Base-by-base conservation (phyloP, 2,888 invertebrate species). In the Drosophila limbata region DNA sequence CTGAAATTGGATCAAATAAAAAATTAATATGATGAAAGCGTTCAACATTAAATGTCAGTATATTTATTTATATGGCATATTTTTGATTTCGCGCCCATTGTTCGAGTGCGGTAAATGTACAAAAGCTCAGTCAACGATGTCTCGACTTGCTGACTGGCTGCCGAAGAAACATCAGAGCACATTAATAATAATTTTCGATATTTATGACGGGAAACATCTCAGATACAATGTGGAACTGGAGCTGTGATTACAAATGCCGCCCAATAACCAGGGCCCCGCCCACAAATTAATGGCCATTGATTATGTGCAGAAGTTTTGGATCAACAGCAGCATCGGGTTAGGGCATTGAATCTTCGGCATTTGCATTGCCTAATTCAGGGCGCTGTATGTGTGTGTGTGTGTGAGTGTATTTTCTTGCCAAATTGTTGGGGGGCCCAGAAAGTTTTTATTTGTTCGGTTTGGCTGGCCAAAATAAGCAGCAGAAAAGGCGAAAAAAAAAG, bases 101-200 rank as follows among this genome's bases (percentile, higher is more conserved):
- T 77, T 4, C 11, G 0, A 31, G n/a, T 35, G 28, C 40, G 37
- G 55, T 45, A 50, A 73, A 66, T 64, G 66, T 62, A 56, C 51
- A 62, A 69, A 77, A 56, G 65, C 73, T 73, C 48, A 65, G 77
- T 77, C 77, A 77, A 77, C 69, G 61, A 63, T 63, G 77, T 61
- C 65, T 56, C 67, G 66, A 67, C 70, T 77, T 67, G 47, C 51
- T 67, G 79, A 78, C 78, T 78, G 70, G 55, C 70, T 61, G 76
- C 40, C 67, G 56, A 17, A 69, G 65, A 71, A 75, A 63, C 65
- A 75, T 60, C 65, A 57, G 62, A 31, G 75, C 40, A 75, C 87
- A 84, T 84, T 84, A 87, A 87, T 87, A 84, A 87, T 82, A 84
- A 84, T 84, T 84, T 80, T 84, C 82, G 83, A 84, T 84, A 84